Evolutionary conservation across 2,797 vertebrate genomes (phyloP), one percentile per base, ranked within the genome.

Genomic region (Lagodon rhomboides): DNA sequence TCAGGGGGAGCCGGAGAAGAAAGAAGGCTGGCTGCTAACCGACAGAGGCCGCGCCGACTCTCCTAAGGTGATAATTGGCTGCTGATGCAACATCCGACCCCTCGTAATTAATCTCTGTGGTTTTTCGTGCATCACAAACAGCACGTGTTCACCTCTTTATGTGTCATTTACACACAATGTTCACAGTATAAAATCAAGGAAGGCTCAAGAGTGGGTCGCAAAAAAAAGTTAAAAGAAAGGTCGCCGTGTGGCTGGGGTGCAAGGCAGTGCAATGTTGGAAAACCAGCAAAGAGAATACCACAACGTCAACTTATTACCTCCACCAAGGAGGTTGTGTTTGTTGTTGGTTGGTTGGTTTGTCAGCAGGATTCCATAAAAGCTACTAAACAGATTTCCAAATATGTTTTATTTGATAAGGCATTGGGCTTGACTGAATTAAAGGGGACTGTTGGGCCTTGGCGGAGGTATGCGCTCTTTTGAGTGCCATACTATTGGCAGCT

Each of bases 51-150:
- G 72, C 34, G 79, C 85, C 8, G 67, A 79, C 85, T 88, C 84
- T 86, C 80, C 84, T 92, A 86, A 91, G 90, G 93, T 94, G 88
- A 94, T 94, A 93, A 94, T 91, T 94, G 91, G 87, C 87, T 89
- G 88, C 86, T 91, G 88, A 92, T 91, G 82, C 87, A 92, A 91
- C 86, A 91, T 85, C 71, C 84, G 84, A 67, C 71, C 78, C 56
- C 25, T 60, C 12, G 56, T 82, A 87, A 92, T 90, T 91, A 89
- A 90, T 88, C 84, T 90, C 68, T 53, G 47, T 12, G 23, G 73
- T 63, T 76, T 23, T 75, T 65, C 70, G 76, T 23, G 68, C 58
- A 68, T 81, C 54, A 76, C 47, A 78, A 73, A 69, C 54, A 80
- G 62, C 68, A 82, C 12, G 16, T 81, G 72, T 75, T 83, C 67